Evolutionary conservation across 2,888 invertebrate species (phyloP).

Genomic region (Autographa gamma): DNA sequence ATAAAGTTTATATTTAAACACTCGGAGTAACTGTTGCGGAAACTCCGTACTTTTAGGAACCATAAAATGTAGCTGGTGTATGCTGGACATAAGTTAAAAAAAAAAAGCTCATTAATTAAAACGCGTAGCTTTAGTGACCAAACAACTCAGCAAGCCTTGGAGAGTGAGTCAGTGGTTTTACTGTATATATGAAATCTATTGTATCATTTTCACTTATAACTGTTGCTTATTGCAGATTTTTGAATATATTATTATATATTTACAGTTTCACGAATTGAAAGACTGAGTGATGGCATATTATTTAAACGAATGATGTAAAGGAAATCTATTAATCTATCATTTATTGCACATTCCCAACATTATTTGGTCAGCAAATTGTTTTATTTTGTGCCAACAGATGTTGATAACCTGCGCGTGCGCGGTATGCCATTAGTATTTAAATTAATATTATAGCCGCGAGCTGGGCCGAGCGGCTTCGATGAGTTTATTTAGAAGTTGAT

Average conservation of each 20-base stretch:
- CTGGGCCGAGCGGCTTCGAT: slow-evolving; percentile 18
- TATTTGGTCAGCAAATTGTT: slow-evolving; percentile 50
- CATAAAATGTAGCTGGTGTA: neutral
- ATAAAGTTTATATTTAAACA: neutral
- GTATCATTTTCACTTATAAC: slow-evolving; percentile 68
- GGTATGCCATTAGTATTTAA: slow-evolving; percentile 54
- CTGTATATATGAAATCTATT: slow-evolving; percentile 70
- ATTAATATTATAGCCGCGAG: slow-evolving; percentile 35
- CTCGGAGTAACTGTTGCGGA: neutral
- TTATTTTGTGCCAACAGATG: slow-evolving; percentile 53
- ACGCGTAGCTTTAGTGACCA: slow-evolving; percentile 36
- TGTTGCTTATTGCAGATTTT: slow-evolving; percentile 74
- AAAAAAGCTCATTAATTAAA: slow-evolving; percentile 20
- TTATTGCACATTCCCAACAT: slow-evolving; percentile 72
- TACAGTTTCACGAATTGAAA: slow-evolving; percentile 79
- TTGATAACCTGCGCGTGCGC: slow-evolving; percentile 39
- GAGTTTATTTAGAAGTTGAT: slow-evolving; percentile 39
- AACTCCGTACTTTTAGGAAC: neutral
- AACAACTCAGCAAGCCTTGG: slow-evolving; percentile 28
- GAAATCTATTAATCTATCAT: slow-evolving; percentile 40
- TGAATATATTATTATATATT: slow-evolving; percentile 72
- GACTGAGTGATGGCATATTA: slow-evolving; percentile 84
- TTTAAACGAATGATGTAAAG: slow-evolving; percentile 65
- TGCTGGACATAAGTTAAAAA: neutral
- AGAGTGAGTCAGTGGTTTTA: slow-evolving; percentile 59